phyloP scores from a whole-genome alignment of 2,888 invertebrate genomes.

The Sesamia inferens region DNA sequence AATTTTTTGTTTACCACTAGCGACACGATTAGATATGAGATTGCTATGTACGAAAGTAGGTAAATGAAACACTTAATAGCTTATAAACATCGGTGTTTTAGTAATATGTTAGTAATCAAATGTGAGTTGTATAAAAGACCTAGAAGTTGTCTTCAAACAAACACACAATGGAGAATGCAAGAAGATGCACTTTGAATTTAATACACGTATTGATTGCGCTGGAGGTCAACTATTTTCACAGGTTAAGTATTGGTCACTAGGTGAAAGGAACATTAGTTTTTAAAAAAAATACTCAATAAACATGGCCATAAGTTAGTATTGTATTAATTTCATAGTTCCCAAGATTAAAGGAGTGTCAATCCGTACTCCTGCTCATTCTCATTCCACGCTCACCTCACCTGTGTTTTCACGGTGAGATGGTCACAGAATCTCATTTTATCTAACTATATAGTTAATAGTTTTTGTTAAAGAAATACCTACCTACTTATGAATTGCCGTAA shows the following conservation, averaged over 20 bases:
- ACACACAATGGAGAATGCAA: conserved; percentile 10
- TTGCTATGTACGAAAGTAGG: neutral
- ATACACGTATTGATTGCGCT: conserved; percentile 33
- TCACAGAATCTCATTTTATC: no score
- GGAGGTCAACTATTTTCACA: conserved; percentile 47
- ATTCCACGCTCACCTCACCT: no score
- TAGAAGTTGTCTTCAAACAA: conserved; percentile 2
- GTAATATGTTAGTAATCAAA: conserved; percentile 4
- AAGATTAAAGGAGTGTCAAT: neutral
- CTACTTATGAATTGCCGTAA: neutral
- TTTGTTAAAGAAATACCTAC: neutral
- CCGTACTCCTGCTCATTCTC: no score
- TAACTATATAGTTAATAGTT: neutral
- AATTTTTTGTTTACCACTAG: no score
- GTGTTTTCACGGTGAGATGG: no score
- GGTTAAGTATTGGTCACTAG: conserved; percentile 27
- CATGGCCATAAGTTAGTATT: conserved; percentile 2
- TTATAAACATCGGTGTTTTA: neutral
- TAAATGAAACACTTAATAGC: conserved; percentile 14
- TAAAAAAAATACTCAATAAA: conserved; percentile 25
- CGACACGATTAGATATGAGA: no score
- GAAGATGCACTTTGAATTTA: conserved; percentile 37
- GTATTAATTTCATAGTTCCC: neutral
- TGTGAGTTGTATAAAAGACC: conserved; percentile 7
- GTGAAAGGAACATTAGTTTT: conserved; percentile 48